Percentiles rank a stretch among this genome's conserved stretches.
Conservation (phyloP, 2,888 invertebrate species). For the Ormyrus pomaceus region DNA sequence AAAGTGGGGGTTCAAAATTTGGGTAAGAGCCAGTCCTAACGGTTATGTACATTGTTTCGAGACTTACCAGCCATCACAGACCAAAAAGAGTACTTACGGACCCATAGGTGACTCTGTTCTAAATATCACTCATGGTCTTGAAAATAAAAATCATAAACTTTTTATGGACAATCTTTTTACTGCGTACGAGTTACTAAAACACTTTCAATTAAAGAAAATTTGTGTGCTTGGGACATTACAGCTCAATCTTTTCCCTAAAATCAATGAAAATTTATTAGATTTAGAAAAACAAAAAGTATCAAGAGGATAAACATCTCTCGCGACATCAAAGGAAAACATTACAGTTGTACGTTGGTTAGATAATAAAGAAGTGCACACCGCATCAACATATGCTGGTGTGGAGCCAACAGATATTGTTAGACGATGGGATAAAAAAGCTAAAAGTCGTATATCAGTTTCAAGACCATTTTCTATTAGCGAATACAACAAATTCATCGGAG, state of each 20-base stretch:
- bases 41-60: slow-evolving; percentile 34
- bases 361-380: too few relatives aligned
- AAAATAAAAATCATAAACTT: slow-evolving; percentile 34
- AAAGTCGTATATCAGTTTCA: slow-evolving; percentile 19
- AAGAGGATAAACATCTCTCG: slow-evolving; percentile 30
- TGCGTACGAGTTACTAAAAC: neutral
- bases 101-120: slow-evolving; percentile 35
- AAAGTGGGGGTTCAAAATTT: too few relatives aligned
- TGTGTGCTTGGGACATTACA: too few relatives aligned
- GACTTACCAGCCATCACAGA: slow-evolving; percentile 29
- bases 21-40: too few relatives aligned
- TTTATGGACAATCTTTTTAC: slow-evolving; percentile 22
- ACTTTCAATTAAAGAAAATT: too few relatives aligned
- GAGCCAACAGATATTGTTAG: too few relatives aligned
- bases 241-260: too few relatives aligned
- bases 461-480: slow-evolving; percentile 38
- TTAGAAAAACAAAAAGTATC: slow-evolving; percentile 13
- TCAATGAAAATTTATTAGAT: too few relatives aligned
- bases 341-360: slow-evolving; percentile 2
- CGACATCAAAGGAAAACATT: slow-evolving; percentile 23
- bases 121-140: slow-evolving; percentile 32
- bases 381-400: too few relatives aligned
- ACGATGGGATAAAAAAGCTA: slow-evolving; percentile 15
- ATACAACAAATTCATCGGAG: slow-evolving; percentile 36
- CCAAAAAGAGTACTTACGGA: slow-evolving; percentile 22